Percentiles rank a stretch among this genome's conserved stretches.
phyloP scores from a whole-genome alignment of 2,797 vertebrate species.

The Pantherophis alleghaniensis region DNA sequence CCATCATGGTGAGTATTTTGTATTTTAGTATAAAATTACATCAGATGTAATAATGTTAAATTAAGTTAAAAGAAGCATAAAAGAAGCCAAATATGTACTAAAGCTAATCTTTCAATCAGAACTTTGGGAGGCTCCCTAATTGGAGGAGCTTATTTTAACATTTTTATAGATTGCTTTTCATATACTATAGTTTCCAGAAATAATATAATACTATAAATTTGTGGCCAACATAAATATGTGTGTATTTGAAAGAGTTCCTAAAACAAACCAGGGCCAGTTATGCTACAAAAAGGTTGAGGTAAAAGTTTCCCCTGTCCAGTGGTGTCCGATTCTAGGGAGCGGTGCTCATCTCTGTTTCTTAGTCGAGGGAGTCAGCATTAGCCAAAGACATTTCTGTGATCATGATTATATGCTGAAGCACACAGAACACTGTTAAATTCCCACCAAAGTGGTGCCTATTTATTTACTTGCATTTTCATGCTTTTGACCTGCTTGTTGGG shows the following conservation, averaged over 20 bases:
- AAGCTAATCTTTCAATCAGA: not conserved
- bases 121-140: not conserved
- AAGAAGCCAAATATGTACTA: not conserved
- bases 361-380: no score
- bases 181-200: not conserved
- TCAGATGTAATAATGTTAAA: conserved; percentile 6
- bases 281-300: no score
- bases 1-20: conserved; percentile 87
- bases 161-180: not conserved
- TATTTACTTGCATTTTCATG: no score
- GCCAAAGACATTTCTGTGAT: no score
- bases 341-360: no score
- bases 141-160: not conserved
- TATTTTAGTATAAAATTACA: not conserved
- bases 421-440: no score
- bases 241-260: not conserved
- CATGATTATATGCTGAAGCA: no score
- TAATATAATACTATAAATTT: not conserved
- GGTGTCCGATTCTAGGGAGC: no score
- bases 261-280: not conserved
- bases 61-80: not conserved
- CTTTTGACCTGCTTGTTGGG: no score
- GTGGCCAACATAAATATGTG: not conserved
- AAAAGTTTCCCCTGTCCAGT: no score
- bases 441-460: no score